A percentile compares a stretch with the other conserved stretches of the same genome.
Conservation (phyloP, 2,888 invertebrate genomes). For the Nezara viridula region DNA sequence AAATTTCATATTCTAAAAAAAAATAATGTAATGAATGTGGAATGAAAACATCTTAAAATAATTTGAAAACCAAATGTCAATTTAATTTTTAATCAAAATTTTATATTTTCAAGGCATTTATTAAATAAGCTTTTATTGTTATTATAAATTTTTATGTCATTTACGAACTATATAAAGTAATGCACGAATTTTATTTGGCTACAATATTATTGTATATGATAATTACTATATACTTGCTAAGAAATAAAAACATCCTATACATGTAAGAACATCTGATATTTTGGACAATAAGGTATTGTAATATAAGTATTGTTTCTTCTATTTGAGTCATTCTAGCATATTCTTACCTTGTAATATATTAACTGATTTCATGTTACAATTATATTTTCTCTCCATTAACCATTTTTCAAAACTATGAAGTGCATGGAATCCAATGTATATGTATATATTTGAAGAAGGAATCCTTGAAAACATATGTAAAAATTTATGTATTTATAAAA, state of each 20-base stretch:
- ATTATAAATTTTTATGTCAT: not conserved
- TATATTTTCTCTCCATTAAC: not conserved
- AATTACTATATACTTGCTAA: not conserved
- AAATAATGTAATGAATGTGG: not conserved
- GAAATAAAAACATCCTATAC: not conserved
- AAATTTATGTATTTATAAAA: slow-evolving; percentile 1
- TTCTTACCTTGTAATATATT: not conserved
- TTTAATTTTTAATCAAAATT: not conserved
- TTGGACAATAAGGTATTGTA: not conserved
- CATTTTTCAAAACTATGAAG: not conserved
- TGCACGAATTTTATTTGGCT: not conserved
- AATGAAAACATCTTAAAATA: not conserved
- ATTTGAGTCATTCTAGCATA: not conserved
- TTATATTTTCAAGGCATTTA: not conserved
- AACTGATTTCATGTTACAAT: not conserved
- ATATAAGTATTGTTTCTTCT: not conserved
- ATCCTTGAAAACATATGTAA: not conserved
- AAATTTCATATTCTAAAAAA: not conserved
- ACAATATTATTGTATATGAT: not conserved
- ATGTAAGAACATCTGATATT: not conserved
- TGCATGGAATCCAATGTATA: not conserved
- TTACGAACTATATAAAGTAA: not conserved
- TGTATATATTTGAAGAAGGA: not conserved
- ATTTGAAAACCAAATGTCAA: not conserved
- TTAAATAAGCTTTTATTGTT: not conserved